Conservation (phyloP, 2,113 vertebrate genomes). For the Melozone crissalis region DNA sequence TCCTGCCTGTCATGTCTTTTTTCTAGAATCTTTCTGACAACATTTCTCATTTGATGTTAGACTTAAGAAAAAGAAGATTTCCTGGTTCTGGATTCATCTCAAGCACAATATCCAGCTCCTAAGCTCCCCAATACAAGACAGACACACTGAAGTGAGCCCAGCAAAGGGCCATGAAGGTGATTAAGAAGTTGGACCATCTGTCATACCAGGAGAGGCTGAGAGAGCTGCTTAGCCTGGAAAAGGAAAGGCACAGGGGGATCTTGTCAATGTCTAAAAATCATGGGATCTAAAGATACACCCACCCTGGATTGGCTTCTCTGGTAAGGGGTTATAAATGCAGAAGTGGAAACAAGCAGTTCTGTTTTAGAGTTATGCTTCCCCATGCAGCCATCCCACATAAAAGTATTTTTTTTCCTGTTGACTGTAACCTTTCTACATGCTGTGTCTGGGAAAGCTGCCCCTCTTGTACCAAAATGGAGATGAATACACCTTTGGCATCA, state of each 20-base stretch:
- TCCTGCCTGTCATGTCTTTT: neutral
- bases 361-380: neutral
- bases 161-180: neutral
- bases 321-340: neutral
- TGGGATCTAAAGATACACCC: neutral
- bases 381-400: neutral
- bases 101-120: neutral
- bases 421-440: neutral
- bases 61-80: neutral
- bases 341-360: neutral
- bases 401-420: neutral
- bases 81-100: neutral
- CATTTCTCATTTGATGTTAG: neutral
- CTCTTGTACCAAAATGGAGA: neutral
- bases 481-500: neutral
- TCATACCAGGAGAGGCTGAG: neutral
- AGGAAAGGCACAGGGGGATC: neutral
- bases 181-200: neutral
- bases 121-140: neutral
- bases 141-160: neutral
- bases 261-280: neutral
- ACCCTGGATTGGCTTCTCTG: neutral
- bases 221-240: neutral
- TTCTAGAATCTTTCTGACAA: neutral
- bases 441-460: neutral